Evolutionary conservation across 2,113 vertebrate species (phyloP), one percentile per base, ranked within the genome.

Genomic region (Hucho hucho): DNA sequence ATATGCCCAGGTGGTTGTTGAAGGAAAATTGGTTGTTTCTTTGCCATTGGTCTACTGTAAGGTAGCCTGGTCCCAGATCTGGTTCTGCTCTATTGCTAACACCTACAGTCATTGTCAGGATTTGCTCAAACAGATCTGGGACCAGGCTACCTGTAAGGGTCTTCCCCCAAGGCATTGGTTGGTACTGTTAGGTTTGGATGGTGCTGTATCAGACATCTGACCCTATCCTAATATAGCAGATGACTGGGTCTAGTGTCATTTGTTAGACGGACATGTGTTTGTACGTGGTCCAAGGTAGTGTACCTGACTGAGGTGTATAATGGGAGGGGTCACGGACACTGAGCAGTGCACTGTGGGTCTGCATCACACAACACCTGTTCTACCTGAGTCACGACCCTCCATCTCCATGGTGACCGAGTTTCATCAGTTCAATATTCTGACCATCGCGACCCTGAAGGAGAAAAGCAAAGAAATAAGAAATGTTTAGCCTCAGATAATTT

Each of bases 331-430:
- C n/a, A 43, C 14, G 0, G 74, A 25, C 20, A 47, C 64, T 49
- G 74, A 70, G 79, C 66, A 72, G 71, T 56, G 29, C 76, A 69
- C 84, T 77, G 75, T 76, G 82, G 79, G 47, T 76, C 32, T 74
- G 77, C 49, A 72, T 77, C 47, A 53, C 70, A 74, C 73, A 86
- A 78, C 79, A 79, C 81, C 84, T 84, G 82, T 74, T 65, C 72
- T 68, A 70, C 29, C 72, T 37, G 79, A 76, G 73, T 64, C 74
- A 63, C 37, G 2, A 5, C 72, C 75, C 67, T 72, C 73, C 43
- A 66, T 84, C 63, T 77, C 83, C 78, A 84, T 82, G 75, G 80
- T 70, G 79, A 84, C 79, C 47, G 13, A 9, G 26, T 75, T 22
- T 58, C 56, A 79, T 74, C 74, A 59, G 1, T 68, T n/a, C 28